Base-by-base conservation (phyloP, 2,888 invertebrate genomes). In the Morpho deidamia region DNA sequence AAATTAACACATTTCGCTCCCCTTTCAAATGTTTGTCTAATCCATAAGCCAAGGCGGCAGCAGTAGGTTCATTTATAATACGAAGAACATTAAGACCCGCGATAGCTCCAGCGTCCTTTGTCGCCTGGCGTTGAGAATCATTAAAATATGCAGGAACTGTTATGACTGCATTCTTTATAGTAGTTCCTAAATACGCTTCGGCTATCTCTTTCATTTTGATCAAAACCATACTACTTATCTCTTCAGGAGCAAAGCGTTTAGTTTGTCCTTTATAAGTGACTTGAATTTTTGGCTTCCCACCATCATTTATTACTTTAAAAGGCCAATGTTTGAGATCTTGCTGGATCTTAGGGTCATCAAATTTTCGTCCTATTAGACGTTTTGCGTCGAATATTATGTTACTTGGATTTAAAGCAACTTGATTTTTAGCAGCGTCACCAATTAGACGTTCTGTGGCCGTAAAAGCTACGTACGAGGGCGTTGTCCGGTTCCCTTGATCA, bases 291-390 rank as follows among this genome's bases (percentile, higher is more conserved):
- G 94, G 94, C 64, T 93, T 94, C 3, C 92, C 92, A 3, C 78
- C 81, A 7, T 93, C 93, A 62, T 87, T 92, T 10, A 93, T 72
- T 0, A 95, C 94, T 67, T 91, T 91, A 74, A 97, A 97, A 0
- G 96, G 95, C 96, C 96, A 96, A 64, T 94, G 94, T 71, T 94
- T 94, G 74, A 95, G 91, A 70, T 96, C 96, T 51, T 91, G 91
- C 71, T 95, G 94, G 32, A 96, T 94, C 65, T 93, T 92, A 67
- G 88, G 88, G 69, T 96, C 95, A 59, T 93, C 92, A 74, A 90
- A 96, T 63, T 93, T 93, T 47, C 96, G 91, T 0, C 96, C 96
- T 68, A 96, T 96, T 53, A 97, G 81, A 44, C 96, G 92, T 74
- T 96, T 95, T 10, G 95, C 95, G 71, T 95, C 94, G 69, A 95